Conservation (phyloP, 2,888 invertebrate genomes). For the Scotopteryx bipunctaria region DNA sequence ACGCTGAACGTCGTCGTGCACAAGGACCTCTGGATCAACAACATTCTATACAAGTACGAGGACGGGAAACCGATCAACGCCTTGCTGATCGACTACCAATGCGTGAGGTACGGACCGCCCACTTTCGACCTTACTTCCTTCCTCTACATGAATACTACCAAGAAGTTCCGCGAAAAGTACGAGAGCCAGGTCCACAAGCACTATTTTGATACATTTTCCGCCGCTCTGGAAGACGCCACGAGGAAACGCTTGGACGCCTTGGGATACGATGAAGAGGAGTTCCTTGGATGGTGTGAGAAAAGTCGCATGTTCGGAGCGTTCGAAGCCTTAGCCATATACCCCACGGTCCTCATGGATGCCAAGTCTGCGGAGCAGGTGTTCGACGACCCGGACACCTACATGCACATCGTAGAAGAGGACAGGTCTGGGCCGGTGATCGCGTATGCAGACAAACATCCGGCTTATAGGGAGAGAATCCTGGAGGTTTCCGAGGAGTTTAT, state of each 20-base stretch:
- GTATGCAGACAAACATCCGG: slow-evolving; percentile 38
- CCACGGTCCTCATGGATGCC: slow-evolving; percentile 51
- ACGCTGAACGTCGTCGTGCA: slow-evolving; percentile 66
- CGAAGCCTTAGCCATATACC: slow-evolving; percentile 42
- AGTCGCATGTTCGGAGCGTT: slow-evolving; percentile 50
- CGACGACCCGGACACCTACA: slow-evolving; percentile 51
- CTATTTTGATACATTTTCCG: slow-evolving; percentile 55
- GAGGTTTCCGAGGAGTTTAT: slow-evolving; percentile 61
- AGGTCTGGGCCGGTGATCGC: slow-evolving; percentile 48
- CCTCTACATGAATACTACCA: slow-evolving; percentile 58
- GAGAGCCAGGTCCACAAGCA: slow-evolving; percentile 50
- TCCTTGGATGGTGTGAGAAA: slow-evolving; percentile 47
- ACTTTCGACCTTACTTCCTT: slow-evolving; percentile 64
- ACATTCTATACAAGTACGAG: slow-evolving; percentile 66
- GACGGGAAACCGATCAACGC: slow-evolving; percentile 51
- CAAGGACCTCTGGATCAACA: slow-evolving; percentile 71
- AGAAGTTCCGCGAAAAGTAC: slow-evolving; percentile 51
- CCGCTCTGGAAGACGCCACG: slow-evolving; percentile 45
- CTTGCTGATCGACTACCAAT: slow-evolving; percentile 67
- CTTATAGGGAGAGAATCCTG: slow-evolving; percentile 49
- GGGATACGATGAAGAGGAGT: slow-evolving; percentile 46
- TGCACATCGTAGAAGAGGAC: slow-evolving; percentile 40
- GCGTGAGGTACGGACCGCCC: slow-evolving; percentile 64
- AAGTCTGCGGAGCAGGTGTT: slow-evolving; percentile 44
- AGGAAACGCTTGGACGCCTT: slow-evolving; percentile 45